Conservation (phyloP, 2,797 vertebrate genomes). For the Coracias cyanogaster region DNA sequence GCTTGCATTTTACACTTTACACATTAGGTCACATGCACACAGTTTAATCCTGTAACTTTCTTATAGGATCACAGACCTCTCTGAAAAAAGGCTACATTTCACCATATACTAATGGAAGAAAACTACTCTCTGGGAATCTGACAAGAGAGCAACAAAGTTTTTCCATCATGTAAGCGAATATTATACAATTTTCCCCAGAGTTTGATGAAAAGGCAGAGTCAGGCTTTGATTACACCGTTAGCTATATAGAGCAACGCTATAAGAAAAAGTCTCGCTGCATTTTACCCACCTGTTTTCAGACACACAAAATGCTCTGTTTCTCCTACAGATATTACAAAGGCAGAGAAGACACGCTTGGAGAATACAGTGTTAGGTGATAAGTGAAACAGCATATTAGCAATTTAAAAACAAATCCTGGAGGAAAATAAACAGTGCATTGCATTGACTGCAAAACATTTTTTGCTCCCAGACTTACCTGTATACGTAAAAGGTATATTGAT, state of each 20-base stretch:
- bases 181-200: neutral
- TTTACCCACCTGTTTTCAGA: slow-evolving; percentile 40
- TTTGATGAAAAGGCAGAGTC: neutral
- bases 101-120: neutral
- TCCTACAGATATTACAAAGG: neutral
- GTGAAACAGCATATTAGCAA: neutral
- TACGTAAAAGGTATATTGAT: neutral
- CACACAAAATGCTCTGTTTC: neutral
- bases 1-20: neutral
- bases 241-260: neutral
- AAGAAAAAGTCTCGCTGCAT: neutral
- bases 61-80: neutral
- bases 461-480: neutral
- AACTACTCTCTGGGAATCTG: slow-evolving; percentile 1
- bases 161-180: neutral
- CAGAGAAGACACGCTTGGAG: neutral
- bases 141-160: slow-evolving; percentile 1
- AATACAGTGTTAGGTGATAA: neutral
- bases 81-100: slow-evolving; percentile 8
- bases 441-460: neutral
- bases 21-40: neutral
- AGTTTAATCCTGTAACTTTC: neutral
- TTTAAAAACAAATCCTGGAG: neutral
- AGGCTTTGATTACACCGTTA: neutral
- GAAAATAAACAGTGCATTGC: neutral